Percentiles rank a stretch among this genome's conserved stretches.
Evolutionary conservation across 2,113 vertebrate species (phyloP).

Genomic region (Apodemus sylvaticus): DNA sequence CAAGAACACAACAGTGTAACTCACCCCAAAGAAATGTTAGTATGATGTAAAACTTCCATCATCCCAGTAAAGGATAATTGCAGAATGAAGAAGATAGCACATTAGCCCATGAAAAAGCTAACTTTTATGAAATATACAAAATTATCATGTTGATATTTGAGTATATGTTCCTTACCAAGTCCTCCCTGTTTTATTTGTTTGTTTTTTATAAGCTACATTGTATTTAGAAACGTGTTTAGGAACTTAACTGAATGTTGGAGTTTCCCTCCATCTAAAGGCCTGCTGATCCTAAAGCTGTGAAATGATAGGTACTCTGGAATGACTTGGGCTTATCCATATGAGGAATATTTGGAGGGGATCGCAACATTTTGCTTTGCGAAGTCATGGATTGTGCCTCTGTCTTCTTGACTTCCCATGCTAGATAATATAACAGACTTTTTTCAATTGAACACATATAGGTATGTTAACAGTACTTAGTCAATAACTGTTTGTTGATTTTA

Average conservation of each 20-base stretch:
- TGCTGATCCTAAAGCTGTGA: background rate
- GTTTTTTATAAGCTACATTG: background rate
- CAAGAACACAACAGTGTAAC: constrained; percentile 6
- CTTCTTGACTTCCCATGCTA: background rate
- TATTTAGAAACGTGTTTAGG: background rate
- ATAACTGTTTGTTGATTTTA: background rate
- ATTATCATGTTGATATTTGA: background rate
- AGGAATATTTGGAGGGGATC: background rate
- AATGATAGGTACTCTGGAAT: background rate
- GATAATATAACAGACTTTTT: background rate
- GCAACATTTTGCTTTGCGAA: background rate
- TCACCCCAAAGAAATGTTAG: background rate
- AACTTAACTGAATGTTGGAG: background rate
- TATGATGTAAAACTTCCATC: background rate
- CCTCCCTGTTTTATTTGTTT: background rate
- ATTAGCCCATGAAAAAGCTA: background rate
- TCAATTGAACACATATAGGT: background rate
- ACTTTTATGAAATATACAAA: background rate
- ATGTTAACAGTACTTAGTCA: background rate
- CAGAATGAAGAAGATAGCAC: background rate
- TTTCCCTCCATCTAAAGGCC: accelerated
- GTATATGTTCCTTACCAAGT: background rate
- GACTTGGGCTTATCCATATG: background rate
- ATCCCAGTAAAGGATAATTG: background rate
- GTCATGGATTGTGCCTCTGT: background rate